A percentile compares a stretch with the other conserved stretches of the same genome.
phyloP scores from a whole-genome alignment of 1,140 invertebrate genomes.

The Chrysomallon squamiferum region DNA sequence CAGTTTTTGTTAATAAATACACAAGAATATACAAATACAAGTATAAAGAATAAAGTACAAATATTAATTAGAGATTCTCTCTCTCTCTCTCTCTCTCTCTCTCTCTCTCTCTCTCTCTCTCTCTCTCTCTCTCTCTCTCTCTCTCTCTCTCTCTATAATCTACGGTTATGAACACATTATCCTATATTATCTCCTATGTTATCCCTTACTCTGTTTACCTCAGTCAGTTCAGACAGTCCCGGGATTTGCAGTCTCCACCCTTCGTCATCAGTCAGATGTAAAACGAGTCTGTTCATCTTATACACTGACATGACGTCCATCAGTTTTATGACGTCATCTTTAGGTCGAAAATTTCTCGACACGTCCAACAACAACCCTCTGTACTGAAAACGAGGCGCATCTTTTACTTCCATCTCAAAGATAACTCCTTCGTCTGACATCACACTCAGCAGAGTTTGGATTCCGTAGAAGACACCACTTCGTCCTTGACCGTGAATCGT shows the following conservation, averaged over 20 bases:
- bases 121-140: no score
- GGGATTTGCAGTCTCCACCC: conserved; percentile 59
- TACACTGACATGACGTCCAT: conserved; percentile 56
- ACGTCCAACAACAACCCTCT: conserved; percentile 58
- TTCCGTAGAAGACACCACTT: conserved; percentile 44
- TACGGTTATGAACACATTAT: no score
- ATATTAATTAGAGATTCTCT: no score
- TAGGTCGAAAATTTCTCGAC: conserved; percentile 49
- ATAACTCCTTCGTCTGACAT: conserved; percentile 2
- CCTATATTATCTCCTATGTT: no score
- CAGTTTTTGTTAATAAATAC: no score
- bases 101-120: no score
- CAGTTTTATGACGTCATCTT: conserved; percentile 35
- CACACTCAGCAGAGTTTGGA: conserved; percentile 40
- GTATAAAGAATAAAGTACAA: no score
- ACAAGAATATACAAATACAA: no score
- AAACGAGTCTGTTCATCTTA: conserved; percentile 59
- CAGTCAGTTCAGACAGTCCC: conserved; percentile 52
- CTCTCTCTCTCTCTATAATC: no score
- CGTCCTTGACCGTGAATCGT: conserved; percentile 22
- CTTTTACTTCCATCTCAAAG: neutral
- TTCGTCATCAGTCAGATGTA: conserved; percentile 61
- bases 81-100: no score
- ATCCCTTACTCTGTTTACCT: conserved; percentile 39
- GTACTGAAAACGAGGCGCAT: neutral